Base-by-base conservation (phyloP, 37 sponge, comb jelly and placozoan genomes). In the Halisarca cf. caerulea region DNA sequence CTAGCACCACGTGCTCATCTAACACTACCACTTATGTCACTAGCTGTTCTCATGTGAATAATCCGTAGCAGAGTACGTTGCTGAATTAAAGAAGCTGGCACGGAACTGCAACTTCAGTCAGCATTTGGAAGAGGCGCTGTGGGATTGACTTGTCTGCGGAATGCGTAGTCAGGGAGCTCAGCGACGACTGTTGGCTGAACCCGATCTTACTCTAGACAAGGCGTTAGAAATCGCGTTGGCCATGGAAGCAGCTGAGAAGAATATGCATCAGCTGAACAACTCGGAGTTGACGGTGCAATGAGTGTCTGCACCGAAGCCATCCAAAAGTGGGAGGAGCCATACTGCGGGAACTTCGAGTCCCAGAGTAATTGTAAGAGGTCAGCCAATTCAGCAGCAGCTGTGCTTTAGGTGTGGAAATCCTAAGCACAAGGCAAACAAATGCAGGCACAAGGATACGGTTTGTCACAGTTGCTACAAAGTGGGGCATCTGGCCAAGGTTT, bases 391-490 rank as follows among this genome's bases (percentile, higher is more conserved):
- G 11, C 38, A 71, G 73, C 64, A 62, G 64, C 6, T 11, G 6
- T 71, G 73, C 32, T 71, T 30, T 37, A 35, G 73, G 7, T 71
- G 73, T 71, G 73, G 73, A 3, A 71, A 39, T 71, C 7, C 73
- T 8, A 71, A 71, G 41, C 73, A 71, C 30, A 37, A 32, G 40
- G 73, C 73, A 71, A 20, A 32, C 39, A 11, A 6, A 39, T 71
- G 73, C 32, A 32, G 20, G 39, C 41, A 38, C 73, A 71, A 71
- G 32, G 73, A 71, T 39, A 71, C 73, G 11, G 73, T 71, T 6
- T 71, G 73, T 37, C 73, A 71, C 32, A 5, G 40, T 7, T 71
- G 73, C 73, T 7, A 71, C 20, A 71, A 71, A 37, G 20, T 32
- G 30, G 73, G 73, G 5, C 73, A 71, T 37, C 20, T 71, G 41